Percentiles rank a stretch among this genome's conserved stretches.
Conservation (phyloP, 2,113 vertebrate species). For the Gavialis gangeticus region DNA sequence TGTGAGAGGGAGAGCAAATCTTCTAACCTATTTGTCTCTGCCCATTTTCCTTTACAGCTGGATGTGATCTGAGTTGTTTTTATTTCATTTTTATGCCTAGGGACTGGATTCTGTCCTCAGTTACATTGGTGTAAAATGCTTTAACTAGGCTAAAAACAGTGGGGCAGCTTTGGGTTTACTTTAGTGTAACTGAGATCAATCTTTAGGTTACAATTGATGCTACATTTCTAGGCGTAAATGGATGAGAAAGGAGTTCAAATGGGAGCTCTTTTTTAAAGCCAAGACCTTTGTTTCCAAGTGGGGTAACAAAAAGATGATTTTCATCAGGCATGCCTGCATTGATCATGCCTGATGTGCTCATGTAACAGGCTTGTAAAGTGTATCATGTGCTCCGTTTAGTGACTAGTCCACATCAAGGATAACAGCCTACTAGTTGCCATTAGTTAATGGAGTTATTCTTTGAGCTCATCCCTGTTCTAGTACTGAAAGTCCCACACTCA, state of each 20-base stretch:
- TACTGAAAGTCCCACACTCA: background rate
- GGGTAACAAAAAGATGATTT: background rate
- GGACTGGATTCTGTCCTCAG: background rate
- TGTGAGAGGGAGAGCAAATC: conserved; percentile 49
- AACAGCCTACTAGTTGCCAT: accelerated
- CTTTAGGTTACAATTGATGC: background rate
- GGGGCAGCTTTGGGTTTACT: background rate
- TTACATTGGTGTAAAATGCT: conserved; percentile 2
- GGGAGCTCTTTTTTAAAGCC: background rate
- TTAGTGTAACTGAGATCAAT: background rate
- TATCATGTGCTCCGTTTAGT: background rate
- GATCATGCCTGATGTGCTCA: background rate
- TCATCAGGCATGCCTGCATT: background rate
- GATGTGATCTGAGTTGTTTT: conserved; percentile 39
- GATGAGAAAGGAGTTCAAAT: background rate
- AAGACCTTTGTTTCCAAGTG: background rate
- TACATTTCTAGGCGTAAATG: background rate
- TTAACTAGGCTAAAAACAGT: conserved; percentile 19
- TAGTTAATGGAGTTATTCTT: accelerated
- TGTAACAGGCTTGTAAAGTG: background rate
- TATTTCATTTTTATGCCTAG: background rate
- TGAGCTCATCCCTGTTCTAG: background rate
- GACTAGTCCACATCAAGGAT: background rate
- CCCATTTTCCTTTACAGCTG: conserved; percentile 12
- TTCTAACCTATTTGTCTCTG: conserved; percentile 40